phyloP scores from a whole-genome alignment of 2,888 invertebrate species.

The Choreutis nemorana region DNA sequence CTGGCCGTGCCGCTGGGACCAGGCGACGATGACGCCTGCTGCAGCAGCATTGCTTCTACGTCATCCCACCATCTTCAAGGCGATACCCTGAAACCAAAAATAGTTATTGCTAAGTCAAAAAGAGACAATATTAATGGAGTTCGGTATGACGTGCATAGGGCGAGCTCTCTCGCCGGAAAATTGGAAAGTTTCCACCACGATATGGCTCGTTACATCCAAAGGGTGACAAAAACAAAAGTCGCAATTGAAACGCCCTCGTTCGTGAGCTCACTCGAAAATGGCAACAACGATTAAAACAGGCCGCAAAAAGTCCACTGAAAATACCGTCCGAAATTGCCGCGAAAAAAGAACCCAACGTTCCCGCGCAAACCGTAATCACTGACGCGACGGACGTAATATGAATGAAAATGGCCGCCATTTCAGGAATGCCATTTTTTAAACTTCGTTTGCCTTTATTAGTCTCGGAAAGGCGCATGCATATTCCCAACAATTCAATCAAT shows the following conservation, averaged over 20 bases:
- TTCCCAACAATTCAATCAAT: too few relatives aligned
- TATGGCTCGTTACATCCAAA: slow-evolving; percentile 13
- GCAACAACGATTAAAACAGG: slow-evolving; percentile 57
- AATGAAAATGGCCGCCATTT: slow-evolving; percentile 40
- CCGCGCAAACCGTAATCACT: slow-evolving; percentile 41
- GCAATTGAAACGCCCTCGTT: slow-evolving; percentile 31
- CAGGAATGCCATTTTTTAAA: slow-evolving; percentile 34
- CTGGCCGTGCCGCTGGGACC: slow-evolving; percentile 61
- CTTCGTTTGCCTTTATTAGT: slow-evolving; percentile 20
- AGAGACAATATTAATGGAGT: background rate
- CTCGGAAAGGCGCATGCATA: slow-evolving; percentile 18
- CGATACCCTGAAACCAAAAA: too few relatives aligned
- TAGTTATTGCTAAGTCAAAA: too few relatives aligned
- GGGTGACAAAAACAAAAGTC: slow-evolving; percentile 22
- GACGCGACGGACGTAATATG: slow-evolving; percentile 41
- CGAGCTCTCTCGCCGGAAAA: background rate
- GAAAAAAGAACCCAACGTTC: slow-evolving; percentile 35
- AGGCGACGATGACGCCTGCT: slow-evolving; percentile 57
- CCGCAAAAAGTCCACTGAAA: slow-evolving; percentile 44
- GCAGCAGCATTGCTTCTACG: slow-evolving; percentile 58
- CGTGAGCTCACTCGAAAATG: slow-evolving; percentile 32
- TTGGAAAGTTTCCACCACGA: background rate
- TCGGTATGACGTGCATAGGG: too few relatives aligned
- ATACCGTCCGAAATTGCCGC: slow-evolving; percentile 37
- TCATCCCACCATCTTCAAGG: slow-evolving; percentile 44